phyloP scores from a whole-genome alignment of 1,140 invertebrate species.

The Nasonia longicornis region DNA sequence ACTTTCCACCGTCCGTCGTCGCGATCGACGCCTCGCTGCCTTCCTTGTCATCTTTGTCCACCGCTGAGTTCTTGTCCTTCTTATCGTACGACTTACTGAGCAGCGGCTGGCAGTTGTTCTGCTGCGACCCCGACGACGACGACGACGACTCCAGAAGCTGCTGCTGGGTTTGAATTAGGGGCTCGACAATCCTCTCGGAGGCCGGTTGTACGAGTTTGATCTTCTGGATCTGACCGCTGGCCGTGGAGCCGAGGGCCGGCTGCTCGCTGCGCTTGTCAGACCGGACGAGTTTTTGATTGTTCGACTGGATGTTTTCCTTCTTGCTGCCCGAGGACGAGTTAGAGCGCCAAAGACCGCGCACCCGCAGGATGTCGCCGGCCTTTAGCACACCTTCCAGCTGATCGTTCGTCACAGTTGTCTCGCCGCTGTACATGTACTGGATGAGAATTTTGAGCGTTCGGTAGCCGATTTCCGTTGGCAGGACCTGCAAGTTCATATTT shows the following conservation, averaged over 20 bases:
- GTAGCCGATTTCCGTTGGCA: conserved; percentile 84
- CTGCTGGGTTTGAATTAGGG: conserved; percentile 13
- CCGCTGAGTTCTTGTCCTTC: conserved; percentile 52
- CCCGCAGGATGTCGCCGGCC: conserved; percentile 82
- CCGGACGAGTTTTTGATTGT: conserved; percentile 62
- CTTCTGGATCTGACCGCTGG: conserved; percentile 64
- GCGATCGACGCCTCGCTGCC: conserved; percentile 34
- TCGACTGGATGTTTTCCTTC: conserved; percentile 68
- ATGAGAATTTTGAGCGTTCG: conserved; percentile 83
- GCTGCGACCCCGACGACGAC: conserved; percentile 16
- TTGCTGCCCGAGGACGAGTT: conserved; percentile 67
- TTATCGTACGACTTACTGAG: conserved; percentile 50
- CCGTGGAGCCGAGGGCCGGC: conserved; percentile 43
- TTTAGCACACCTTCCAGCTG: conserved; percentile 82
- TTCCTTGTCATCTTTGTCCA: conserved; percentile 52
- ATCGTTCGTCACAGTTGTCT: conserved; percentile 87
- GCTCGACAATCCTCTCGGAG: conserved; percentile 57
- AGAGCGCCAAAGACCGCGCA: conserved; percentile 74
- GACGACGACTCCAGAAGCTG: conserved; percentile 40
- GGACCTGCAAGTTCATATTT: conserved; percentile 66
- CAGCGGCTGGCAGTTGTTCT: conserved; percentile 37
- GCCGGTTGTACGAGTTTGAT: conserved; percentile 65
- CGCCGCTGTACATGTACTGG: conserved; percentile 89
- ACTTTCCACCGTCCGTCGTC: conserved; percentile 53
- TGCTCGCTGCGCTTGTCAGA: conserved; percentile 58